Conservation (phyloP, 2,888 invertebrate species). For the Drosophila recens region DNA sequence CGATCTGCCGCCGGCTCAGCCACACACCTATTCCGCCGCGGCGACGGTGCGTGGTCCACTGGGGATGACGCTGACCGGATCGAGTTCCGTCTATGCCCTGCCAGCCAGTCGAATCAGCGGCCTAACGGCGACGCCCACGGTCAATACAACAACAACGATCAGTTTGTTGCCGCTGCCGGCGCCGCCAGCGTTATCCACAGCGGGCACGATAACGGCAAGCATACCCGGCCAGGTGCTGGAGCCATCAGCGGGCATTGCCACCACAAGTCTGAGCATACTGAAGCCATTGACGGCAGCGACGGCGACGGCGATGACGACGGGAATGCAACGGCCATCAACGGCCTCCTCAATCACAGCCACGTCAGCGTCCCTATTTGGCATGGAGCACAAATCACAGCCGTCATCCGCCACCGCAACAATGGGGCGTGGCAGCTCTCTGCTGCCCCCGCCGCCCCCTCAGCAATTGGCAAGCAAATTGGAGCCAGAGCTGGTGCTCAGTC, state of each 20-base stretch:
- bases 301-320: conserved; percentile 38
- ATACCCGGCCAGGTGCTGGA: conserved; percentile 81
- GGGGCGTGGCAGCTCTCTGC: conserved; percentile 63
- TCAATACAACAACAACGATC: conserved; percentile 69
- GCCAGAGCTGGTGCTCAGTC: conserved; percentile 85
- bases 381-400: conserved; percentile 65
- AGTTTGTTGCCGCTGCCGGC: conserved; percentile 76
- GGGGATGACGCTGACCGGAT: conserved; percentile 77
- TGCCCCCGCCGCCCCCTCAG: conserved; percentile 37
- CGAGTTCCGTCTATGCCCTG: conserved; percentile 70
- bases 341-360: conserved; percentile 42
- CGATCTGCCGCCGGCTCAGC: conserved; percentile 81
- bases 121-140: conserved; percentile 31
- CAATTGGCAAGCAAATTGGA: conserved; percentile 77
- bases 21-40: conserved; percentile 80
- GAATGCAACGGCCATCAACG: conserved; percentile 46
- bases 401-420: conserved; percentile 61
- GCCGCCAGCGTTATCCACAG: conserved; percentile 53
- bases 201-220: conserved; percentile 43
- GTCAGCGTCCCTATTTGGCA: conserved; percentile 53
- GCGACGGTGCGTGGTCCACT: conserved; percentile 79
- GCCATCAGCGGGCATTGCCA: conserved; percentile 52
- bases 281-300: conserved; percentile 50
- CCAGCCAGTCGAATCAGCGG: conserved; percentile 40
- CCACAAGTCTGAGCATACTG: conserved; percentile 75